phyloP scores from a whole-genome alignment of 1,140 invertebrate genomes.

The Meteorus sp. region DNA sequence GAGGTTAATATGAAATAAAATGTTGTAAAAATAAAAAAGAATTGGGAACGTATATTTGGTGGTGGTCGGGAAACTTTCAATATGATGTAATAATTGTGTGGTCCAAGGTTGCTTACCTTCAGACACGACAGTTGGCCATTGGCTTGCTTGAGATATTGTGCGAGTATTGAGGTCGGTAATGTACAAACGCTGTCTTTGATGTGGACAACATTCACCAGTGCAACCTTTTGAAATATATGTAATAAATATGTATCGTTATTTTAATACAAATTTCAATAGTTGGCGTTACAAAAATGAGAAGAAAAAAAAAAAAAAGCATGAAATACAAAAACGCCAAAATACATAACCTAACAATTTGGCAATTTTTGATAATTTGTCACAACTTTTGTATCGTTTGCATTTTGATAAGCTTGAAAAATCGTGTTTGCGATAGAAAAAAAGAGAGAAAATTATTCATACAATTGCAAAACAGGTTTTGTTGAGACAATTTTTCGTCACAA shows the following conservation, averaged over 20 bases:
- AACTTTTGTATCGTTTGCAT: too few relatives aligned
- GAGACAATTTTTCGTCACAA: too few relatives aligned
- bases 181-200: conserved; percentile 77
- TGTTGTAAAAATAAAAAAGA: too few relatives aligned
- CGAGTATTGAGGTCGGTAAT: conserved; percentile 74
- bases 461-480: too few relatives aligned
- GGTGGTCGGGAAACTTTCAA: neutral
- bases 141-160: conserved; percentile 80
- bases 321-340: neutral
- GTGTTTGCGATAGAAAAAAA: too few relatives aligned
- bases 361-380: too few relatives aligned
- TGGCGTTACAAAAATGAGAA: conserved; percentile 18
- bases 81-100: conserved; percentile 3
- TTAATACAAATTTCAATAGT: too few relatives aligned
- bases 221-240: conserved; percentile 65
- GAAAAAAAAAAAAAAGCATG: conserved; percentile 1
- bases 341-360: too few relatives aligned
- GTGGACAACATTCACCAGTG: conserved; percentile 77
- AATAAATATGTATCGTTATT: conserved; percentile 15
- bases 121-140: conserved; percentile 79
- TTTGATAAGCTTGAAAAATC: too few relatives aligned
- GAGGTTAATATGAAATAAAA: too few relatives aligned
- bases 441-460: too few relatives aligned
- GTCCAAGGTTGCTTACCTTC: conserved; percentile 64
- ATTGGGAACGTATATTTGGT: too few relatives aligned